These are phyloP conservation scores for Rhinophrynus dorsalis DNA, from an alignment of 2,797 vertebrate species.

Conservation along the genomic window DNA sequence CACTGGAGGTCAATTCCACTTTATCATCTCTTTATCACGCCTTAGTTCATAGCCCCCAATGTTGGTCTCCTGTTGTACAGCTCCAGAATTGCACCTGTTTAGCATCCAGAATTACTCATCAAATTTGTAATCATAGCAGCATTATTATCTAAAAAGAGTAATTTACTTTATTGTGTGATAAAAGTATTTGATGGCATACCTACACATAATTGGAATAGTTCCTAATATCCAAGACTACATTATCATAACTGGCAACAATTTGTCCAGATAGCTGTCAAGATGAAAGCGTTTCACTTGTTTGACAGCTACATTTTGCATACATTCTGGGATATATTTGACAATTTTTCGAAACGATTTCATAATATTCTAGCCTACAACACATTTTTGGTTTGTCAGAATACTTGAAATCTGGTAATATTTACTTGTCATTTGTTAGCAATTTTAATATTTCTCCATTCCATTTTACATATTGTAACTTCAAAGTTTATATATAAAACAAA, in stretches of 20 bases:
- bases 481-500: not conserved
- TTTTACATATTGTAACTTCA: conserved; percentile 10
- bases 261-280: not conserved
- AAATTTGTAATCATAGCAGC: too few species aligned
- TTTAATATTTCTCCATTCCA: not conserved
- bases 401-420: conserved; percentile 15
- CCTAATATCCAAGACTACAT: too few species aligned
- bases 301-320: not conserved
- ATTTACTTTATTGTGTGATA: too few species aligned
- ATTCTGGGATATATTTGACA: not conserved
- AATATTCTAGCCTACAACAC: not conserved
- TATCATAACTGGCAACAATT: not conserved
- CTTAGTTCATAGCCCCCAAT: too few species aligned
- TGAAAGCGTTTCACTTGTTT: not conserved
- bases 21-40: too few species aligned
- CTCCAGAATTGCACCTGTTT: too few species aligned
- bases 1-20: too few species aligned
- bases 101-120: too few species aligned
- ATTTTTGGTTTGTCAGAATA: not conserved
- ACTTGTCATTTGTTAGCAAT: conserved; percentile 6
- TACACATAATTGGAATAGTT: too few species aligned
- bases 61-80: too few species aligned
- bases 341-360: not conserved
- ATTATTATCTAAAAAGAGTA: too few species aligned
- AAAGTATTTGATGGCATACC: too few species aligned